Evolutionary conservation across 1,140 invertebrate species (phyloP).

Genomic region (Platyscapa corneri): DNA sequence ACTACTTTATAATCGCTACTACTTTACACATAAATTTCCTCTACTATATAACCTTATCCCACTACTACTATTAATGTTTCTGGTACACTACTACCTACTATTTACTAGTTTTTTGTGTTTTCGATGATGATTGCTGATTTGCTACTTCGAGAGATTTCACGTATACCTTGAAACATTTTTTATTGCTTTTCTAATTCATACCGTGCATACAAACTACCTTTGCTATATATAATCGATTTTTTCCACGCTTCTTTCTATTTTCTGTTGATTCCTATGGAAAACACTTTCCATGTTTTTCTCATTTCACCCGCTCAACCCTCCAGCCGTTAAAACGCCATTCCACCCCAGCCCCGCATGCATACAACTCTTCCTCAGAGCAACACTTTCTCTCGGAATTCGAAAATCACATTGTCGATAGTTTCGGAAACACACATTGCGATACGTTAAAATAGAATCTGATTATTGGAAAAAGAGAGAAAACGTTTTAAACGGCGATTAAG

Average conservation of each 20-base stretch:
- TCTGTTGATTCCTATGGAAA: not conserved
- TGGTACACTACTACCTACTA: slow-evolving; percentile 62
- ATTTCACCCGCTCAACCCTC: slow-evolving; percentile 29
- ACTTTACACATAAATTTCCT: slow-evolving; percentile 62
- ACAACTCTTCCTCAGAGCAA: slow-evolving; percentile 41
- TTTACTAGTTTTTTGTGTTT: slow-evolving; percentile 66
- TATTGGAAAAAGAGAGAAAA: slow-evolving; percentile 40
- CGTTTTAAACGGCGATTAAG: not conserved
- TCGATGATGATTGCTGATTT: slow-evolving; percentile 67
- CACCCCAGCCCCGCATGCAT: no score
- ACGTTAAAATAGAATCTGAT: slow-evolving; percentile 33
- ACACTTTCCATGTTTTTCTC: slow-evolving; percentile 5
- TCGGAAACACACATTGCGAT: slow-evolving; percentile 26
- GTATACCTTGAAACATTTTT: slow-evolving; percentile 34
- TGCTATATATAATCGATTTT: slow-evolving; percentile 41
- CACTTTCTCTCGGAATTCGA: slow-evolving; percentile 48
- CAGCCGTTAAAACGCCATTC: no score
- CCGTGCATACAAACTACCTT: slow-evolving; percentile 27
- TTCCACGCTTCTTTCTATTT: slow-evolving; percentile 39
- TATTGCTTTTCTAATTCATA: slow-evolving; percentile 39
- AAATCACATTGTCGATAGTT: slow-evolving; percentile 45
- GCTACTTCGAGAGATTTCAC: slow-evolving; percentile 57
- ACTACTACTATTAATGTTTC: slow-evolving; percentile 62
- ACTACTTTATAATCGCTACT: slow-evolving; percentile 67
- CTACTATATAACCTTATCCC: slow-evolving; percentile 66